Conservation (phyloP, 2,113 vertebrate genomes). For the Motacilla tschutschensis region DNA sequence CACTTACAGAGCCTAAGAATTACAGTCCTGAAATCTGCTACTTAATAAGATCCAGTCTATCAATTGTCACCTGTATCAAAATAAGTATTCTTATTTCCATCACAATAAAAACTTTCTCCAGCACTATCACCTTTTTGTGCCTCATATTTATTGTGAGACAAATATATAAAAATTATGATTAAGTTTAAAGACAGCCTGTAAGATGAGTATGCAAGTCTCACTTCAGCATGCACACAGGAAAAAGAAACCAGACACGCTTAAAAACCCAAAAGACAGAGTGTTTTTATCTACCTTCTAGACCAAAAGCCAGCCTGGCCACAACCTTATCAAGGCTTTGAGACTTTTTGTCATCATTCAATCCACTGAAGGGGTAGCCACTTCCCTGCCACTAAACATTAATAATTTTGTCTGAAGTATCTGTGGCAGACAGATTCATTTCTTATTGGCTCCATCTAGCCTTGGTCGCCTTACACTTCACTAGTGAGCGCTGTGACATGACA, state of each 20-base stretch:
- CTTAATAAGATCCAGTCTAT: background rate
- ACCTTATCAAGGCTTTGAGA: constrained; percentile 59
- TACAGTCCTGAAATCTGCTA: background rate
- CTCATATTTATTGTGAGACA: constrained; percentile 41
- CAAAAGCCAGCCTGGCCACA: constrained; percentile 18
- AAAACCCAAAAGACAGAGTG: constrained; percentile 2
- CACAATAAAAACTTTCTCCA: constrained; percentile 7
- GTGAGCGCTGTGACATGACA: constrained; percentile 29
- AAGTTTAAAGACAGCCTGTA: constrained; percentile 40
- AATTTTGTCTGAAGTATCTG: constrained; percentile 62
- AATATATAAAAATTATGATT: constrained; percentile 39
- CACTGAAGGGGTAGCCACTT: constrained; percentile 20
- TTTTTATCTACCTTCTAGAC: constrained; percentile 55
- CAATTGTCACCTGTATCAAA: background rate
- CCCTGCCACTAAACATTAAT: constrained; percentile 54
- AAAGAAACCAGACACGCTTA: constrained; percentile 57
- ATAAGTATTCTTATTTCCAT: constrained; percentile 31
- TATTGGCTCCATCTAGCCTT: constrained; percentile 54
- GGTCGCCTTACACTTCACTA: constrained; percentile 13
- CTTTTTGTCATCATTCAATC: constrained; percentile 56
- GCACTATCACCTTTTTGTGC: background rate
- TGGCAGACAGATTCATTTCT: constrained; percentile 65
- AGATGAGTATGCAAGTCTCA: constrained; percentile 42
- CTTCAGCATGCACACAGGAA: constrained; percentile 20
- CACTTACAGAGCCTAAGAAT: background rate